phyloP scores from a whole-genome alignment of 2,113 vertebrate genomes.

The Aspidoscelis tigris region DNA sequence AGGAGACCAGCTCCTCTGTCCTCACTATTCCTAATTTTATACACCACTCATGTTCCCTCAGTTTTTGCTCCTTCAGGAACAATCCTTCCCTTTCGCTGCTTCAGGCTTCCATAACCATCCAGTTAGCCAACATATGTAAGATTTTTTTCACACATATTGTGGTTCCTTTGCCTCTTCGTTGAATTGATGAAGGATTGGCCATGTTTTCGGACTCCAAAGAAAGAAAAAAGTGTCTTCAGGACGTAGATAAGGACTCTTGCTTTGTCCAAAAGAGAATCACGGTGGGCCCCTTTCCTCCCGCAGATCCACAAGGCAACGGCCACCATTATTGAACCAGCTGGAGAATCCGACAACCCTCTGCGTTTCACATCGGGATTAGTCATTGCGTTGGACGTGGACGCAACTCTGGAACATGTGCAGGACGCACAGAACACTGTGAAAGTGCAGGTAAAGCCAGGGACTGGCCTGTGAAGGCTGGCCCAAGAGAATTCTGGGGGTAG shows the following conservation, averaged over 20 bases:
- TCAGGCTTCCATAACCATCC: neutral
- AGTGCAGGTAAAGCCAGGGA: conserved; percentile 84
- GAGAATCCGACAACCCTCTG: conserved; percentile 95
- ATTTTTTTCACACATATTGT: neutral
- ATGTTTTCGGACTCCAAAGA: neutral
- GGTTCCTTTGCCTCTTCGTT: neutral
- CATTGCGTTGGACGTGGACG: conserved; percentile 92
- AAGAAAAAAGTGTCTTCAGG: neutral
- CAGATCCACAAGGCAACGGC: conserved; percentile 92
- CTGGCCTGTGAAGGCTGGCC: no score
- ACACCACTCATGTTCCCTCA: neutral
- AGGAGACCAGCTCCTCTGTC: no score
- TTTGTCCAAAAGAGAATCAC: neutral
- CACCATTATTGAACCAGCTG: conserved; percentile 93
- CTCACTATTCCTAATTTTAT: no score
- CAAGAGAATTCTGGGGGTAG: no score
- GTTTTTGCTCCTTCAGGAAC: neutral
- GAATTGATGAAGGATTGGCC: neutral
- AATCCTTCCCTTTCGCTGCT: neutral
- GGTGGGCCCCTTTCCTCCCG: fast-evolving
- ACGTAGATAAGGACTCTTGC: neutral
- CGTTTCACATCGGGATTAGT: conserved; percentile 93
- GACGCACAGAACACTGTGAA: conserved; percentile 91
- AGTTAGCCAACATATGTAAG: neutral
- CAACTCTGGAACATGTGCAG: conserved; percentile 91